Percentiles rank a stretch among this genome's conserved stretches.
These are phyloP conservation scores for Kuschelorhynchus macadamiae DNA, from an alignment of 2,888 invertebrate species.

Conservation along the genomic window DNA sequence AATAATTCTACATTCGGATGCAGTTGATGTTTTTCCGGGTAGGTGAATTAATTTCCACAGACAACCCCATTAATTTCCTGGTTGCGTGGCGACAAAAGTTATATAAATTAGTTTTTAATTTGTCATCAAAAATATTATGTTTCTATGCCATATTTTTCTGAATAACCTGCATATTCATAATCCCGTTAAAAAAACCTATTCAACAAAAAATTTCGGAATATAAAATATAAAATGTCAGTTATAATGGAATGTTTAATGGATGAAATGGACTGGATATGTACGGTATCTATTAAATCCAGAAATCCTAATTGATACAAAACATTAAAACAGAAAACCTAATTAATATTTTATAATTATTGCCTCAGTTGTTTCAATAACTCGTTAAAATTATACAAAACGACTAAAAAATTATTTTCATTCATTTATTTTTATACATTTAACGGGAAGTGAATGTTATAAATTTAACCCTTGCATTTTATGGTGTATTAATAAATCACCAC, in stretches of 20 bases:
- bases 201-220: too few species aligned
- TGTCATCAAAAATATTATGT: too few species aligned
- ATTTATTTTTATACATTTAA: constrained; percentile 49
- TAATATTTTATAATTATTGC: constrained; percentile 34
- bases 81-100: too few species aligned
- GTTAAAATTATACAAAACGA: constrained; percentile 43
- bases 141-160: too few species aligned
- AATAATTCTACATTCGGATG: too few species aligned
- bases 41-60: too few species aligned
- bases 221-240: not conserved
- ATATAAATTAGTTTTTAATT: too few species aligned
- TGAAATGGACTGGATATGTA: constrained; percentile 7
- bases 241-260: constrained; percentile 14
- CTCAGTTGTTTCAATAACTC: constrained; percentile 28
- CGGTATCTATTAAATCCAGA: constrained; percentile 16
- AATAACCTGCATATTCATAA: too few species aligned
- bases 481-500: constrained; percentile 44
- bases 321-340: constrained; percentile 29
- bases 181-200: too few species aligned
- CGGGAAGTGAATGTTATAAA: constrained; percentile 46
- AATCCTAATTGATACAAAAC: constrained; percentile 24
- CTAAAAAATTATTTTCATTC: constrained; percentile 34
- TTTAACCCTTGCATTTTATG: constrained; percentile 44
- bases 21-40: too few species aligned
- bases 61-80: too few species aligned